phyloP scores from a whole-genome alignment of 1,140 invertebrate genomes.

The Hydropsyche tenuis region DNA sequence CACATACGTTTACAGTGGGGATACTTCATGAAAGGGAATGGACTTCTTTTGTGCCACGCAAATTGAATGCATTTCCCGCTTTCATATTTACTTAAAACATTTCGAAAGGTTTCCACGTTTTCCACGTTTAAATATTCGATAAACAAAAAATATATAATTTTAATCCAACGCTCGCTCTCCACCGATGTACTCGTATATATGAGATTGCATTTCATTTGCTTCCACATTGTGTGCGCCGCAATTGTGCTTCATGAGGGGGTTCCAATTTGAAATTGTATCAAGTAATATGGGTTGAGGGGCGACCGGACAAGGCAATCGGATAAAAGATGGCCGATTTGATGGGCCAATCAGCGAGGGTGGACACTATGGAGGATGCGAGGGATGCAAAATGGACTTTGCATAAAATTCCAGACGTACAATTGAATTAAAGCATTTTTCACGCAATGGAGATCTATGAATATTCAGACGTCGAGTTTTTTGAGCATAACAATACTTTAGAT shows the following conservation, averaged over 20 bases:
- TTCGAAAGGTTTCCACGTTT: not conserved
- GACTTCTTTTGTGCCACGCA: slow-evolving; percentile 35
- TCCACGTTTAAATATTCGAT: too few species aligned
- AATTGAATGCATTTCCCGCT: slow-evolving; percentile 42
- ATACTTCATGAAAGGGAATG: slow-evolving; percentile 14
- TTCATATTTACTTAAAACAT: slow-evolving; percentile 32
- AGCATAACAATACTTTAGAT: slow-evolving; percentile 8
- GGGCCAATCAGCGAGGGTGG: slow-evolving; percentile 48
- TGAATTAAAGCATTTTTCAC: slow-evolving; percentile 8
- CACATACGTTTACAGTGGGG: too few species aligned
- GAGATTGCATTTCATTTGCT: slow-evolving; percentile 24
- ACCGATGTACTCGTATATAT: not conserved
- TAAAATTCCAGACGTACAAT: not conserved
- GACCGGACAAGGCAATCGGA: slow-evolving; percentile 40
- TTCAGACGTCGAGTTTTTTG: slow-evolving; percentile 10
- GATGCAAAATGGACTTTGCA: slow-evolving; percentile 24
- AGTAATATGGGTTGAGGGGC: slow-evolving; percentile 27
- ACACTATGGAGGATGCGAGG: not conserved
- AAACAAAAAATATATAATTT: too few species aligned
- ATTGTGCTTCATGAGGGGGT: slow-evolving; percentile 13
- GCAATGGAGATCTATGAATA: slow-evolving; percentile 20
- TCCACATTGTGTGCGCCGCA: slow-evolving; percentile 17
- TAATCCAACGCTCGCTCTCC: not conserved
- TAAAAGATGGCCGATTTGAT: slow-evolving; percentile 51
- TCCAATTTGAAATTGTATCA: slow-evolving; percentile 34